A percentile compares a stretch with the other conserved stretches of the same genome.
Evolutionary conservation across 1,140 invertebrate species (phyloP).

Genomic region (Achatina immaculata): DNA sequence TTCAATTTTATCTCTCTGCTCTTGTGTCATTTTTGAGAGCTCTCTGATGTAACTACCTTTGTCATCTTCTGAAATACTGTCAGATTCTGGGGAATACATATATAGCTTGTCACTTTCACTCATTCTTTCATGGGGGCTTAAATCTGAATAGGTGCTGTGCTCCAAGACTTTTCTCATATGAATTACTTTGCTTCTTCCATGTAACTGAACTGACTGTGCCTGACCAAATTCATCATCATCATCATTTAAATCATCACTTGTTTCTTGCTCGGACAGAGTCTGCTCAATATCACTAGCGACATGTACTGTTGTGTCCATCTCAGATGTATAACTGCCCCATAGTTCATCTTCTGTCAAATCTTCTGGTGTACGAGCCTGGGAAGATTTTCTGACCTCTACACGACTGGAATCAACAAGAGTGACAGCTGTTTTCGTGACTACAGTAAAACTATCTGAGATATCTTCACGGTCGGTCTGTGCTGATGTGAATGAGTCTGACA

Average conservation of each 20-base stretch:
- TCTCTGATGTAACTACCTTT: background rate
- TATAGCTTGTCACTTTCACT: constrained; percentile 57
- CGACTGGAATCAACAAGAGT: constrained; percentile 64
- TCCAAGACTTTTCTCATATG: constrained; percentile 69
- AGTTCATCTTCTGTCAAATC: constrained; percentile 40
- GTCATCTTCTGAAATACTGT: constrained; percentile 19
- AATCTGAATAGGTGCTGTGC: constrained; percentile 79
- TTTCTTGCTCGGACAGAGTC: background rate
- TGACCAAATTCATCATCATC: constrained; percentile 30
- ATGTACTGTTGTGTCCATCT: background rate
- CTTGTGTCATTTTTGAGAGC: background rate
- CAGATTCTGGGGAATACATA: constrained; percentile 53
- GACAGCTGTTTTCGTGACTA: constrained; percentile 54
- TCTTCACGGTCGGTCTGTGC: constrained; percentile 35
- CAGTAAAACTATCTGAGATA: background rate
- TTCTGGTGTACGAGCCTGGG: constrained; percentile 22
- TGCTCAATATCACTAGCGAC: background rate
- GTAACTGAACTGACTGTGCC: background rate
- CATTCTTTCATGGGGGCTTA: constrained; percentile 76
- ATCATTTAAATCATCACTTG: constrained; percentile 20
- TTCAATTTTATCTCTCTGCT: background rate
- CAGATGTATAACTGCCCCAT: background rate
- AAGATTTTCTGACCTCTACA: constrained; percentile 48
- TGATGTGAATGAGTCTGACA: constrained; percentile 16
- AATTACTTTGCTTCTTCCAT: background rate